Evolutionary conservation across 2,888 invertebrate species (phyloP).

Genomic region (Cylindroiulus punctatus): DNA sequence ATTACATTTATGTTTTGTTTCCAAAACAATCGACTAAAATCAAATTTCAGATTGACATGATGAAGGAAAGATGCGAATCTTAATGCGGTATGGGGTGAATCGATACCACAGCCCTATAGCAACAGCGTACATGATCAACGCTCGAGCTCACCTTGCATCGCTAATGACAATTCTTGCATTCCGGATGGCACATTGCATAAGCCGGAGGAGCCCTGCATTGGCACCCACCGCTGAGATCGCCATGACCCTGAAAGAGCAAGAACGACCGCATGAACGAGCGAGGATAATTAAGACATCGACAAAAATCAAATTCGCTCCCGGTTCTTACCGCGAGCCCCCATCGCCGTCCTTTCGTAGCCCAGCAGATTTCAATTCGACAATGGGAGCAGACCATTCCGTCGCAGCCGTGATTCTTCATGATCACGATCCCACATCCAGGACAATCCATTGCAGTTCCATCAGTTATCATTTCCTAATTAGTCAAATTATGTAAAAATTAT

Average conservation of each 20-base stretch:
- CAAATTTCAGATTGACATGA: too few species aligned
- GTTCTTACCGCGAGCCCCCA: slow-evolving; percentile 73
- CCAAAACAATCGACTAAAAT: too few species aligned
- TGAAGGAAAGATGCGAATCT: too few species aligned
- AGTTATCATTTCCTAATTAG: slow-evolving; percentile 72
- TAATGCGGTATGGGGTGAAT: too few species aligned
- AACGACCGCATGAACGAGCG: background rate
- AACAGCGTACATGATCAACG: background rate
- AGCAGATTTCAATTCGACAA: slow-evolving; percentile 93
- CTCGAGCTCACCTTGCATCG: background rate
- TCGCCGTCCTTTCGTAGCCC: slow-evolving; percentile 83
- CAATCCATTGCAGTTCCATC: slow-evolving; percentile 87
- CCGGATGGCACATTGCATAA: slow-evolving; percentile 46
- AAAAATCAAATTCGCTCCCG: background rate
- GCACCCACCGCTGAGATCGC: slow-evolving; percentile 57
- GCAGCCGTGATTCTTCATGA: slow-evolving; percentile 93
- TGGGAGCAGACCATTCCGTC: slow-evolving; percentile 91
- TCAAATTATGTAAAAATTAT: background rate
- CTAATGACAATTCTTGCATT: slow-evolving; percentile 56
- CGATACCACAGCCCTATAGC: too few species aligned
- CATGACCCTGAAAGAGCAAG: slow-evolving; percentile 51
- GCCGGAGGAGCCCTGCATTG: slow-evolving; percentile 51
- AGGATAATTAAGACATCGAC: background rate
- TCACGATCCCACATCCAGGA: slow-evolving; percentile 83
- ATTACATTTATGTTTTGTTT: too few species aligned